Percentiles rank a stretch among this genome's conserved stretches.
Evolutionary conservation across 53 echinoderm and acorn worm species (phyloP).

Genomic region (Apostichopus leukothele): DNA sequence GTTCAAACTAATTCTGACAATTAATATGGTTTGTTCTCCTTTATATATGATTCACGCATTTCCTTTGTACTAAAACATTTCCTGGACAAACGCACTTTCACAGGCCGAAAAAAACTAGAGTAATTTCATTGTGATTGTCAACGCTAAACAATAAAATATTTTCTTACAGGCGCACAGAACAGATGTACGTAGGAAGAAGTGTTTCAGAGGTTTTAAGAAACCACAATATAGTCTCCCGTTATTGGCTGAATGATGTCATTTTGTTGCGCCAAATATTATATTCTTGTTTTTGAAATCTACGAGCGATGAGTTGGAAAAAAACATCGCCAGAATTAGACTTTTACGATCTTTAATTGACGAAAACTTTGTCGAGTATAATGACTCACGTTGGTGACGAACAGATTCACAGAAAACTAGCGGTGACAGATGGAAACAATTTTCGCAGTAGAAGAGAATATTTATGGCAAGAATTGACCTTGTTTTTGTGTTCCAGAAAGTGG

Average conservation of each 20-base stretch:
- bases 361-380: not conserved
- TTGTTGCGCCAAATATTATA: not conserved
- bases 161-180: not conserved
- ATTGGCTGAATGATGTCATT: constrained; percentile 25
- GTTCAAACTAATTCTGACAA: too few species aligned
- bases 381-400: constrained; percentile 19
- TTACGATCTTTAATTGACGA: constrained; percentile 37
- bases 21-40: too few species aligned
- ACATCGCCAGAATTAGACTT: constrained; percentile 7
- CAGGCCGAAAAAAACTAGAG: not conserved
- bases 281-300: not conserved
- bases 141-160: not conserved
- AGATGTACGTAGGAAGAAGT: not conserved
- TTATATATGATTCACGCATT: too few species aligned
- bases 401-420: constrained; percentile 19
- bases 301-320: not conserved
- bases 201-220: not conserved
- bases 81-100: not conserved
- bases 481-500: too few species aligned
- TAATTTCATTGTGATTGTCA: not conserved
- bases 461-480: too few species aligned
- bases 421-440: constrained; percentile 9
- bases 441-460: too few species aligned
- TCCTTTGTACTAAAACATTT: not conserved
- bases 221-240: not conserved